Evolutionary conservation across 2,113 vertebrate genomes (phyloP).

Genomic region (Plecotus auritus): DNA sequence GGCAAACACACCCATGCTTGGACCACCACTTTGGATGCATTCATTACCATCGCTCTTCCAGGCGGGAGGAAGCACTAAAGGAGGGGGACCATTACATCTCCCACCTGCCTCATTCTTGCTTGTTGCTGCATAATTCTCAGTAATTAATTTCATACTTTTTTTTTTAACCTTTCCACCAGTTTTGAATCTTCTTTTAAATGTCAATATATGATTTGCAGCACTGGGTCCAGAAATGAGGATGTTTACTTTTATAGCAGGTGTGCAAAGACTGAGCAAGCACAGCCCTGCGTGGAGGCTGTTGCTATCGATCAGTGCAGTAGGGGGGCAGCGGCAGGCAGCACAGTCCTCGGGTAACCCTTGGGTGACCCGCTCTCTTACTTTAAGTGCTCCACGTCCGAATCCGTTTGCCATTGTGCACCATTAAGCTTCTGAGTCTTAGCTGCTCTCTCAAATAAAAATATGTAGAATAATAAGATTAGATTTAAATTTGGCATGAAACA

Average conservation of each 20-base stretch:
- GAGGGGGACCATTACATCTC: not conserved
- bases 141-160: not conserved
- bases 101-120: not conserved
- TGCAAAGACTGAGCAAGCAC: not conserved
- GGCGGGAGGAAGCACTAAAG: not conserved
- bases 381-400: constrained; percentile 41
- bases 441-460: constrained; percentile 77
- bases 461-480: constrained; percentile 79
- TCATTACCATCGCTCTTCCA: too few relatives aligned
- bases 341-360: not conserved
- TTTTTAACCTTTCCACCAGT: not conserved
- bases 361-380: not conserved
- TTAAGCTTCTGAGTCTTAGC: constrained; percentile 70
- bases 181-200: constrained; percentile 21
- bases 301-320: not conserved
- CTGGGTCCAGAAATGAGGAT: not conserved
- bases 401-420: constrained; percentile 57
- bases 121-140: not conserved
- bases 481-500: constrained; percentile 79
- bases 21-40: not conserved
- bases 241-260: not conserved
- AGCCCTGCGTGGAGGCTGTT: not conserved
- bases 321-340: not conserved
- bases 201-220: not conserved
- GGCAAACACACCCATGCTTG: not conserved